Base-by-base conservation (phyloP, 2,888 invertebrate species). In the Cybosia mesomella region DNA sequence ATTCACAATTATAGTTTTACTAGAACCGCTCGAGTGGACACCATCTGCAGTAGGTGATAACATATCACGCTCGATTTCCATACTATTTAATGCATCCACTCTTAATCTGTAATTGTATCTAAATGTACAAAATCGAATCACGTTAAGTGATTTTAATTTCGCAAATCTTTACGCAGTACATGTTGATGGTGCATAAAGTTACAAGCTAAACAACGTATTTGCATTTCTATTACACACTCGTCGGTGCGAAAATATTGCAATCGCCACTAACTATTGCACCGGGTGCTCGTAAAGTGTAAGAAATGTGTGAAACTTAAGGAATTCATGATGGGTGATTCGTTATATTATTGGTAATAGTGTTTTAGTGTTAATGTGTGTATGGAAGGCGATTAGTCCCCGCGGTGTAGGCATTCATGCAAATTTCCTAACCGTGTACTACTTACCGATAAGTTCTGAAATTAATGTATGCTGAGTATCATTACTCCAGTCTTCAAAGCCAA, bases 211-310 rank as follows among this genome's bases (percentile, higher is more conserved):
- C 59, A 36, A n/a, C 24, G 13, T 36, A 53, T 70, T 78, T 75
- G 67, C 71, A 65, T 70, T 70, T 62, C 36, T 67, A 65, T 43
- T 58, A 69, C 58, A 28, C 59, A 59, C 72, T 77, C 61, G 76
- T 15, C 61, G 62, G 55, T 36, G 66, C 55, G 60, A 67, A 67
- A 62, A 9, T 49, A 61, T 58, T 63, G 58, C 58, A 49, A 49
- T 63, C 21, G 28, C 15, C 10, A 39, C 22, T 28, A 57, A 39
- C 55, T 21, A 61, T 60, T 15, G 43, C 61, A 55, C 39, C 54
- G n/a, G 61, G 49, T 9, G 49, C 49, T 75, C 75, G 70, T 79
- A 79, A 79, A 76, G 13, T 36, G 13, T 32, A 43, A 65, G 60
- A 69, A 70, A 71, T 61, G 58, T 67, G 54, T 63, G 67, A 68